Conservation (phyloP, 2,888 invertebrate genomes). For the Melikaiella ostensackeni region DNA sequence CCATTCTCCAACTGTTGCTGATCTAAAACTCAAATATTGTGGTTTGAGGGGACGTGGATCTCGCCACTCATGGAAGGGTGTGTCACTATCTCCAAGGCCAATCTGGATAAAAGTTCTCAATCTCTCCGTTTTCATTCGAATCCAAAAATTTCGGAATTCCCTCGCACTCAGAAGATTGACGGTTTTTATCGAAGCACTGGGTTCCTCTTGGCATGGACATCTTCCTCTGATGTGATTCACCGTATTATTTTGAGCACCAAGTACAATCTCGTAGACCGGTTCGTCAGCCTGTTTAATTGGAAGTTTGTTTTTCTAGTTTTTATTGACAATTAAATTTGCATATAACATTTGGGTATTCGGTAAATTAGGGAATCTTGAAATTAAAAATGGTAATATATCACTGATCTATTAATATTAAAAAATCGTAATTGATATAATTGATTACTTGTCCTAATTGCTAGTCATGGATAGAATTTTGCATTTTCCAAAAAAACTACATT, state of each 20-base stretch:
- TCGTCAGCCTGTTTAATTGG: slow-evolving; percentile 46
- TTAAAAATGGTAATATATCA: too few species aligned
- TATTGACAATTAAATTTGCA: not conserved
- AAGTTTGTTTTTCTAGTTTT: not conserved
- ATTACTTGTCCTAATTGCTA: too few species aligned
- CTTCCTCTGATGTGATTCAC: slow-evolving; percentile 52
- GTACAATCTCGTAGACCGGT: slow-evolving; percentile 51
- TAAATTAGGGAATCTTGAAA: not conserved
- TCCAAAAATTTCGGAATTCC: slow-evolving; percentile 52
- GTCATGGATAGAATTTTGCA: too few species aligned
- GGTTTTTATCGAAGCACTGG: slow-evolving; percentile 45
- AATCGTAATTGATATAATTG: too few species aligned
- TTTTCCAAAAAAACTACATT: too few species aligned
- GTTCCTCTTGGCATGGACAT: slow-evolving; percentile 53
- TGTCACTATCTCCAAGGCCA: slow-evolving; percentile 48
- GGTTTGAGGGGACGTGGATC: slow-evolving; percentile 49
- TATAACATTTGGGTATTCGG: not conserved
- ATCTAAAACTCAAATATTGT: slow-evolving; percentile 53
- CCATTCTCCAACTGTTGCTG: slow-evolving; percentile 48
- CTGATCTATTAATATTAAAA: too few species aligned
- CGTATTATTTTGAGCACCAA: slow-evolving; percentile 49
- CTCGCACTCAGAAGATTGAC: slow-evolving; percentile 47
- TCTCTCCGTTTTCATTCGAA: slow-evolving; percentile 44
- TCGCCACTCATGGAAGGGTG: slow-evolving; percentile 52
- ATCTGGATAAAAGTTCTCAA: slow-evolving; percentile 48